A percentile compares a stretch with the other conserved stretches of the same genome.
Conservation (phyloP, 1,140 invertebrate genomes). For the Belonocnema kinseyi region DNA sequence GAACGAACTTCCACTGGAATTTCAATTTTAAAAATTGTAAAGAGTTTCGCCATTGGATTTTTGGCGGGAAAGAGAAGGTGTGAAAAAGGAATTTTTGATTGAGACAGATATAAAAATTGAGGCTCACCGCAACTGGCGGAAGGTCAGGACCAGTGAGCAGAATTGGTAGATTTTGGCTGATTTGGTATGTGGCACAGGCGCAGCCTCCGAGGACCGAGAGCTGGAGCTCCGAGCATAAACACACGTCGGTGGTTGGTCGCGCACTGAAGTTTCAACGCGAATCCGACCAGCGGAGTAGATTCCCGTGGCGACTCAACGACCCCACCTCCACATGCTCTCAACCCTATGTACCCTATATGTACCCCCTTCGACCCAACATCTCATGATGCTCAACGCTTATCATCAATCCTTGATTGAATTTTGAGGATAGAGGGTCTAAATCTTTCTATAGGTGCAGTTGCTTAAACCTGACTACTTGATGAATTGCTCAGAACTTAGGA, state of each 20-base stretch:
- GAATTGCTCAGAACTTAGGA: no score
- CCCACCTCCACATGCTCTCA: conserved; percentile 47
- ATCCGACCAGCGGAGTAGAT: conserved; percentile 60
- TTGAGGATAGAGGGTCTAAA: not conserved
- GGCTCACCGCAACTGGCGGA: conserved; percentile 28
- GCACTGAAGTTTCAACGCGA: conserved; percentile 67
- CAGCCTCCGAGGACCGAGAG: conserved; percentile 56
- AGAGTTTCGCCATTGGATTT: not conserved
- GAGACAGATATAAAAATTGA: not conserved
- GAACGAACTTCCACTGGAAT: no score
- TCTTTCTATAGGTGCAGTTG: not conserved
- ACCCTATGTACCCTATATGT: not conserved
- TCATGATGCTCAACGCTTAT: not conserved
- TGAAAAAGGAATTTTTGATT: conserved; percentile 10
- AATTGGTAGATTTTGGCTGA: conserved; percentile 23
- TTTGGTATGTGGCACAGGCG: conserved; percentile 45
- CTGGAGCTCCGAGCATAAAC: conserved; percentile 66
- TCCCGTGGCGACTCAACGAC: conserved; percentile 51
- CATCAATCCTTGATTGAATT: not conserved
- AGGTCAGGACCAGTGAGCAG: conserved; percentile 2
- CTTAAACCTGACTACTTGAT: not conserved
- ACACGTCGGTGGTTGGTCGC: conserved; percentile 69
- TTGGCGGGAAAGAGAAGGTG: not conserved
- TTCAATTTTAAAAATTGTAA: not conserved
- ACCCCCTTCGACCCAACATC: conserved; percentile 9